Conservation (phyloP, 2,797 vertebrate species). For the Malurus leucopterus region DNA sequence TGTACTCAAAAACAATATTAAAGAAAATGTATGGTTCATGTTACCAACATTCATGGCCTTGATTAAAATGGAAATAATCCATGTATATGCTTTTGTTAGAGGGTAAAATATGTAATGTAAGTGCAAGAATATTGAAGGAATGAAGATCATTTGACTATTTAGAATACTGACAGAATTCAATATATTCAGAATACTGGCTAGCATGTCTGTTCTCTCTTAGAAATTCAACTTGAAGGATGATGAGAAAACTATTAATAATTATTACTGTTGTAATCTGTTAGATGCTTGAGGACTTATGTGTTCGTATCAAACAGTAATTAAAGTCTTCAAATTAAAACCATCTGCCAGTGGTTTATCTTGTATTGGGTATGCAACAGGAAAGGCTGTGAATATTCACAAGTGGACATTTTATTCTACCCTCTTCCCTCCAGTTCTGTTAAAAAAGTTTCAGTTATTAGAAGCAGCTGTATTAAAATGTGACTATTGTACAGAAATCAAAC, state of each 20-base stretch:
- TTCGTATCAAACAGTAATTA: slow-evolving; percentile 2
- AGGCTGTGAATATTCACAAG: not conserved
- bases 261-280: not conserved
- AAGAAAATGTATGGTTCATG: not conserved
- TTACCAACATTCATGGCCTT: not conserved
- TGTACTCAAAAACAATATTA: slow-evolving; percentile 1
- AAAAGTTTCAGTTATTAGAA: not conserved
- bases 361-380: not conserved
- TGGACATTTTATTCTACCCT: not conserved
- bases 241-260: not conserved
- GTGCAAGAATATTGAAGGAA: not conserved
- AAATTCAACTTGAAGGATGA: not conserved
- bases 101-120: not conserved
- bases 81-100: not conserved
- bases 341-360: not conserved
- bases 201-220: not conserved
- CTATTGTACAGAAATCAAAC: not conserved
- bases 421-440: not conserved
- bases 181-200: not conserved
- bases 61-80: not conserved
- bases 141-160: not conserved
- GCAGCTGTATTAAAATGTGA: not conserved
- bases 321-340: slow-evolving; percentile 13
- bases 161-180: not conserved
- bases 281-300: not conserved